phyloP scores from a whole-genome alignment of 1,140 invertebrate genomes.

The Drosophila jambulina region DNA sequence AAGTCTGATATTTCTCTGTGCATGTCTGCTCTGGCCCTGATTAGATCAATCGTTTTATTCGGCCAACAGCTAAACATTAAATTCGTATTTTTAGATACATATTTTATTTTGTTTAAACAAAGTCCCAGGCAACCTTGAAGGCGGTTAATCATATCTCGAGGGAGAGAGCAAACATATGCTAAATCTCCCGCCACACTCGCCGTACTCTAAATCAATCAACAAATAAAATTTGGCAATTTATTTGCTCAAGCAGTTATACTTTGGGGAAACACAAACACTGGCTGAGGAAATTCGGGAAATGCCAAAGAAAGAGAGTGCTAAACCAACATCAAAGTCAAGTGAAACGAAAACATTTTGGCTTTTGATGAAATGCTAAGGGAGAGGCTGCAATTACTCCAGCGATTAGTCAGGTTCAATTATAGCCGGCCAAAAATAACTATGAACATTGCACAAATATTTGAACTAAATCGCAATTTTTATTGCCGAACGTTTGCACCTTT shows the following conservation, averaged over 20 bases:
- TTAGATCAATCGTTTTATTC: conserved; percentile 14
- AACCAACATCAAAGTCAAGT: conserved; percentile 56
- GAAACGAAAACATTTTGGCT: conserved; percentile 22
- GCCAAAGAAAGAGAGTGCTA: conserved; percentile 4
- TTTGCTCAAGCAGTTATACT: conserved; percentile 61
- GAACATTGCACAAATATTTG: conserved; percentile 57
- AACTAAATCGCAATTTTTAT: conserved; percentile 61
- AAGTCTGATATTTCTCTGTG: background rate
- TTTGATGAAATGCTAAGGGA: conserved; percentile 20
- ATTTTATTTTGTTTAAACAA: conserved; percentile 36
- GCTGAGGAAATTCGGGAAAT: conserved; percentile 13
- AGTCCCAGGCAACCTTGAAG: conserved; percentile 32
- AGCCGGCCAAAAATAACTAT: conserved; percentile 19
- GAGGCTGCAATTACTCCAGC: conserved; percentile 25
- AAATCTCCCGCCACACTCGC: conserved; percentile 65
- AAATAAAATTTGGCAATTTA: conserved; percentile 67
- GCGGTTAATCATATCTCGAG: conserved; percentile 51
- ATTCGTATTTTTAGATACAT: conserved; percentile 23
- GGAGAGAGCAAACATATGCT: conserved; percentile 59
- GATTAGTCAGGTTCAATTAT: conserved; percentile 48
- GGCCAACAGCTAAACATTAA: conserved; percentile 17
- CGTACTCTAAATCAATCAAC: conserved; percentile 71
- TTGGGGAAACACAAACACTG: conserved; percentile 62
- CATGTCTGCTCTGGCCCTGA: background rate
- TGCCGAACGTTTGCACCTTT: conserved; percentile 68